These are phyloP conservation scores for Chaetodon auriga DNA, from an alignment of 2,113 vertebrate genomes.

Conservation along the genomic window DNA sequence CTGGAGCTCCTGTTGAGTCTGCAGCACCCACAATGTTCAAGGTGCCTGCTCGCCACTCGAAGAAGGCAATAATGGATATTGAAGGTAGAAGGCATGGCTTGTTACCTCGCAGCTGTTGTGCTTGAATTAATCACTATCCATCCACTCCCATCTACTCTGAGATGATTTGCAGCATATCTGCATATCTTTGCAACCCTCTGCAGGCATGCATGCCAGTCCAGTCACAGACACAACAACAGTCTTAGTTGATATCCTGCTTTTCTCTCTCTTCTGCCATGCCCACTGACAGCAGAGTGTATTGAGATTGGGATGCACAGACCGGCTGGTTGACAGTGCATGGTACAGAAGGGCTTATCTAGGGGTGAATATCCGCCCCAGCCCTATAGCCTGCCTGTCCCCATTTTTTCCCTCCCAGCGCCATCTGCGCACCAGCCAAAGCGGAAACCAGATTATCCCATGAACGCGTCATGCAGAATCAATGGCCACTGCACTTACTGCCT, in stretches of 20 bases:
- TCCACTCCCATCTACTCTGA: not conserved
- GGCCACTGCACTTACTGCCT: conserved; percentile 37
- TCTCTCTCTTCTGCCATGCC: not conserved
- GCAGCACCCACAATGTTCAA: not conserved
- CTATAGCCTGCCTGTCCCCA: conserved; percentile 70
- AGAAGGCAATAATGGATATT: conserved; percentile 7
- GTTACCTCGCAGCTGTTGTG: conserved; percentile 6
- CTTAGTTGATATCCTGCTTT: not conserved
- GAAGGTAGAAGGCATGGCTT: conserved; percentile 8
- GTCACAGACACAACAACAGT: not conserved
- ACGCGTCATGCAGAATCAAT: conserved; percentile 70
- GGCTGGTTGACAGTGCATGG: conserved; percentile 46
- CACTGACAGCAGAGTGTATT: conserved; percentile 2
- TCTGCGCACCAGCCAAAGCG: conserved; percentile 77
- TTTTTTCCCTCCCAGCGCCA: conserved; percentile 72
- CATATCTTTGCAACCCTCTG: not conserved
- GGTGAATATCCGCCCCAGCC: conserved; percentile 68
- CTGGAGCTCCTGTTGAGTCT: conserved; percentile 26
- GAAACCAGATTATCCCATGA: conserved; percentile 82
- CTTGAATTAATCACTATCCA: not conserved
- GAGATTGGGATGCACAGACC: conserved; percentile 32
- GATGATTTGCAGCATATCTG: not conserved
- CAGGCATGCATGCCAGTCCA: not conserved
- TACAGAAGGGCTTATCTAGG: conserved; percentile 75
- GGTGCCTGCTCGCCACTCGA: not conserved